Evolutionary conservation across 2,888 invertebrate genomes (phyloP), one percentile per base, ranked within the genome.

Genomic region (Amblyteles armatorius): DNA sequence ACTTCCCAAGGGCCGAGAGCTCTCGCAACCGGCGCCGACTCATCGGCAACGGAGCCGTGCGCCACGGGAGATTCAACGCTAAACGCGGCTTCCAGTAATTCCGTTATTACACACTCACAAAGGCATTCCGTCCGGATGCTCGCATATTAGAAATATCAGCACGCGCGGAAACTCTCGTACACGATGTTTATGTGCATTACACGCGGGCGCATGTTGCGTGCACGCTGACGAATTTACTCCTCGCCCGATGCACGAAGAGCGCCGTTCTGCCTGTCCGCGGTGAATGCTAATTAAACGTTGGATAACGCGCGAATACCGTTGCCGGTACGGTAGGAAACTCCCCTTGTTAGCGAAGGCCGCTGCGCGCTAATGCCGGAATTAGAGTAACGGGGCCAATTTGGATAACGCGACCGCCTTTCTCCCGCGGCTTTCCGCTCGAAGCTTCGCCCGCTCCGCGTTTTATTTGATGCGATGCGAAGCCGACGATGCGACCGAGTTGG

Each of bases 331-430:
- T 55, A 33, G 29, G 16, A 65, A 73, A 73, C 50, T 79, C 79
- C 48, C 33, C 55, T 44, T 73, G 81, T 77, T 79, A 55, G 55
- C 55, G 2, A 19, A 76, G 67, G 55, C 72, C 68, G 65, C 77
- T 74, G 77, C 63, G 19, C 65, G 29, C 71, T 50, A 79, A 87
- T 88, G 87, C 86, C 68, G 40, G 84, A 88, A 86, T 86, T 90
- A 90, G 90, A 88, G 90, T 88, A 90, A 90, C 84, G 81, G 81
- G 76, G 76, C 84, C 86, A 87, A 90, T 89, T 79, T 85, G 72
- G 79, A 86, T 73, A 80, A 83, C 77, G 80, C 40, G 74, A 63
- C 48, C 55, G 65, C 82, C 72, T 73, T 86, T 68, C 40, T 9
- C 11, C 57, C 78, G 55, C 22, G 48, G n/a, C 40, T 68, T 78